Conservation (phyloP, 1,140 invertebrate species). For the Bactericera cockerelli region DNA sequence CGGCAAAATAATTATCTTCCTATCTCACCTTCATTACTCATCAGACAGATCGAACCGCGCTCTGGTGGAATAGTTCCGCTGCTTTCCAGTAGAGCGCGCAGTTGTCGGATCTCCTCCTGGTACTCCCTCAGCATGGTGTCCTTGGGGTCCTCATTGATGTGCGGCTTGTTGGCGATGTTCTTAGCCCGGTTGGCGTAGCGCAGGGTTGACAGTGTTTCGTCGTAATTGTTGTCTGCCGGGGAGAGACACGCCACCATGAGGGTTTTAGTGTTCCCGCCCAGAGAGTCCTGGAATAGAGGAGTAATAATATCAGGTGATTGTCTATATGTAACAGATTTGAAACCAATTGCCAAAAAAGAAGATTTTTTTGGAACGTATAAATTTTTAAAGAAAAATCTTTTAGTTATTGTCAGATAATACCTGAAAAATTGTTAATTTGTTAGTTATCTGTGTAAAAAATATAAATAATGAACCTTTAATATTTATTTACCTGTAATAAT, state of each 20-base stretch:
- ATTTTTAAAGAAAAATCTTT: too few relatives aligned
- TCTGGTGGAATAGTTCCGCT: not conserved
- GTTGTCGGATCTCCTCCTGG: slow-evolving; percentile 65
- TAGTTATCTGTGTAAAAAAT: too few relatives aligned
- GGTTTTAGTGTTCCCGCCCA: slow-evolving; percentile 87
- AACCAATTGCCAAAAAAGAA: too few relatives aligned
- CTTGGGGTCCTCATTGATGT: slow-evolving; percentile 88
- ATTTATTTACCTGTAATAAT: slow-evolving; percentile 49
- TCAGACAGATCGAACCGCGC: too few relatives aligned
- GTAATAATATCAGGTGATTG: too few relatives aligned
- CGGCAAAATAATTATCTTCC: too few relatives aligned
- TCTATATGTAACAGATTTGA: too few relatives aligned
- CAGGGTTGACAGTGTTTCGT: slow-evolving; percentile 78
- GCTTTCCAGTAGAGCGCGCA: slow-evolving; percentile 48
- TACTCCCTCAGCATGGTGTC: slow-evolving; percentile 76
- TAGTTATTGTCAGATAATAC: too few relatives aligned
- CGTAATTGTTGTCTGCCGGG: slow-evolving; percentile 74
- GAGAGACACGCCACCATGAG: slow-evolving; percentile 88
- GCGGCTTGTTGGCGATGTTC: slow-evolving; percentile 84
- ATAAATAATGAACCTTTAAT: too few relatives aligned
- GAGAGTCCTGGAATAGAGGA: slow-evolving; percentile 47
- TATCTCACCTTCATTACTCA: too few relatives aligned
- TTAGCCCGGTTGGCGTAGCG: slow-evolving; percentile 81
- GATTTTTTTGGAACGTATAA: slow-evolving; percentile 21
- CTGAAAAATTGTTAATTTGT: too few relatives aligned